A percentile compares a stretch with the other conserved stretches of the same genome.
Evolutionary conservation across 2,113 vertebrate genomes (phyloP).

Genomic region (Silurus asotus): DNA sequence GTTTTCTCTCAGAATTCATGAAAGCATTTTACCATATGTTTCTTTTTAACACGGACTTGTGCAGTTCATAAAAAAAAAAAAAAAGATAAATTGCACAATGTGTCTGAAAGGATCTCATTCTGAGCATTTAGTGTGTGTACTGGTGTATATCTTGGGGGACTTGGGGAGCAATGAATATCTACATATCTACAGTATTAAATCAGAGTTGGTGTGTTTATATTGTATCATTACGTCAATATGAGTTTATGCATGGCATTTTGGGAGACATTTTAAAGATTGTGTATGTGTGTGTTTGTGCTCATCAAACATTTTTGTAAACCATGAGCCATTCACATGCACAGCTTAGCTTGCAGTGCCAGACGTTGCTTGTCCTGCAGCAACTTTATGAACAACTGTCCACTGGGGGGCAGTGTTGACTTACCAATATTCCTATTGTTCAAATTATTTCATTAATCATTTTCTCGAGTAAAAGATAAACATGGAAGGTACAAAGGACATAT

Average conservation of each 20-base stretch:
- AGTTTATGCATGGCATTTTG: background rate
- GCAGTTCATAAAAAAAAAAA: background rate
- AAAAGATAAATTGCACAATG: background rate
- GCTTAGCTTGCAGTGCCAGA: background rate
- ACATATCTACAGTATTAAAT: too few relatives aligned
- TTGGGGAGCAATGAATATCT: background rate
- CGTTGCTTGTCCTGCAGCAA: background rate
- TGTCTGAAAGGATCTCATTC: background rate
- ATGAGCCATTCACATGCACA: background rate
- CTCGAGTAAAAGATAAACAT: background rate
- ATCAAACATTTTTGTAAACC: conserved; percentile 6
- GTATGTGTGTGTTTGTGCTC: background rate
- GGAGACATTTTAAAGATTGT: background rate
- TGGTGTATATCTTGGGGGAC: background rate
- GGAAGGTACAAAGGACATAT: background rate
- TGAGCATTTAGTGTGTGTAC: background rate
- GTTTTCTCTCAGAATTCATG: background rate
- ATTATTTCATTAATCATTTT: too few relatives aligned
- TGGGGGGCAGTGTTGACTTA: conserved; percentile 44
- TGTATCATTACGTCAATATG: background rate
- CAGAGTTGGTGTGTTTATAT: background rate
- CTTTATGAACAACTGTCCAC: conserved; percentile 27
- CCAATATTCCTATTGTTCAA: background rate
- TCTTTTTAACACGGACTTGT: background rate
- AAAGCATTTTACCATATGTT: background rate